Conservation (phyloP, 2,797 vertebrate genomes). For the Pipistrellus pygmaeus region DNA sequence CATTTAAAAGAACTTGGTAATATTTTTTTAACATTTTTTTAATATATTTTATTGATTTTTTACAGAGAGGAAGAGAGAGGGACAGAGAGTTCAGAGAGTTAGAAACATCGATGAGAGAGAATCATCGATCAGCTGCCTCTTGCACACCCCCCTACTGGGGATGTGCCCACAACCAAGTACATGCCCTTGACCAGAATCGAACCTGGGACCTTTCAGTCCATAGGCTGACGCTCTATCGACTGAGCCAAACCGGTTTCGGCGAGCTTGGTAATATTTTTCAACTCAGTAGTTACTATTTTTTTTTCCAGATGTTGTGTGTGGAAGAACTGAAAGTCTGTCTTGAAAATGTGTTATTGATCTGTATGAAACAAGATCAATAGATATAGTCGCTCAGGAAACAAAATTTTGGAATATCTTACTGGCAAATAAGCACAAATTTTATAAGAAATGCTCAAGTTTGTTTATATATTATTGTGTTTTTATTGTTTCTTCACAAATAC, state of each 20-base stretch:
- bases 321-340: slow-evolving; percentile 73
- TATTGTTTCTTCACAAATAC: slow-evolving; percentile 72
- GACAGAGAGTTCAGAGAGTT: too few species aligned
- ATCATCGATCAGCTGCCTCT: too few species aligned
- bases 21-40: slow-evolving; percentile 61
- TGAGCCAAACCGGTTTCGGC: too few species aligned
- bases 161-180: too few species aligned
- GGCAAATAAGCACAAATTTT: slow-evolving; percentile 79
- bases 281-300: background rate
- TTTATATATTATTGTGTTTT: slow-evolving; percentile 55
- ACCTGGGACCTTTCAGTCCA: too few species aligned
- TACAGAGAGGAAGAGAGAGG: too few species aligned
- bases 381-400: slow-evolving; percentile 78
- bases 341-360: slow-evolving; percentile 78
- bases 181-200: too few species aligned
- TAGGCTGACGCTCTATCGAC: too few species aligned
- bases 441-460: slow-evolving; percentile 55
- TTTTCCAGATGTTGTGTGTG: slow-evolving; percentile 49
- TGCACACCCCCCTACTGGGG: too few species aligned
- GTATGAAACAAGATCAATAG: slow-evolving; percentile 79
- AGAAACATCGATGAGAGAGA: too few species aligned
- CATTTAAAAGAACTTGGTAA: slow-evolving; percentile 64
- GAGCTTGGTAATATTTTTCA: slow-evolving; percentile 69
- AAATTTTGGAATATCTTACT: slow-evolving; percentile 81
- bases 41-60: too few species aligned